phyloP scores from a whole-genome alignment of 1,140 invertebrate genomes.

The Bursaphelenchus mucronatus region DNA sequence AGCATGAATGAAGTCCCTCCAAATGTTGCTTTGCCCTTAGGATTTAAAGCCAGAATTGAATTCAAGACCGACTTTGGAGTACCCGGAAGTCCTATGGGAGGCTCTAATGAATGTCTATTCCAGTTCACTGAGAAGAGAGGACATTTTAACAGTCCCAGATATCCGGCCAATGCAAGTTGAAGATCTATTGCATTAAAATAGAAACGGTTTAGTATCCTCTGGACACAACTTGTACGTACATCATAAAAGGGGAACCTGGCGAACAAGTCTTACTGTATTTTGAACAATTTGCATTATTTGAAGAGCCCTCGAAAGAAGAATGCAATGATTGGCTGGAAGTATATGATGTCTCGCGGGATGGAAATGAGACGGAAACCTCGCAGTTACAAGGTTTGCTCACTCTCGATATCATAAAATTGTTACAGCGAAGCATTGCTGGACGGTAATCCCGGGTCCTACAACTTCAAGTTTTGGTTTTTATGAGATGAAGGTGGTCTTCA shows the following conservation, averaged over 20 bases:
- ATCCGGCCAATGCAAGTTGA: slow-evolving; percentile 56
- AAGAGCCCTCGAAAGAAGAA: slow-evolving; percentile 43
- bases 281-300: slow-evolving; percentile 57
- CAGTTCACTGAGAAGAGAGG: slow-evolving; percentile 43
- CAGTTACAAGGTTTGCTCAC: slow-evolving; percentile 40
- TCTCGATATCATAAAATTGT: too few species aligned
- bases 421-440: slow-evolving; percentile 48
- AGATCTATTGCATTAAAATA: not conserved
- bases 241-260: slow-evolving; percentile 41
- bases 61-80: slow-evolving; percentile 60
- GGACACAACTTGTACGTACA: slow-evolving; percentile 19
- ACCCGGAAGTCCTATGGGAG: slow-evolving; percentile 52
- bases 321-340: slow-evolving; percentile 57
- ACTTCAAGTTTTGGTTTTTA: slow-evolving; percentile 39
- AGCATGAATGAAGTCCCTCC: slow-evolving; percentile 25
- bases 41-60: slow-evolving; percentile 53
- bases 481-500: slow-evolving; percentile 58
- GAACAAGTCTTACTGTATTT: slow-evolving; percentile 56
- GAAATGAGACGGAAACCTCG: slow-evolving; percentile 43
- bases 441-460: slow-evolving; percentile 53
- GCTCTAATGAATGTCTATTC: slow-evolving; percentile 55
- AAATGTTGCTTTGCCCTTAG: slow-evolving; percentile 31
- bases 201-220: slow-evolving; percentile 17
- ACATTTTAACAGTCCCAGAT: slow-evolving; percentile 57
- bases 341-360: slow-evolving; percentile 51